phyloP scores from a whole-genome alignment of 2,888 invertebrate species.

The Cantharis nigra region DNA sequence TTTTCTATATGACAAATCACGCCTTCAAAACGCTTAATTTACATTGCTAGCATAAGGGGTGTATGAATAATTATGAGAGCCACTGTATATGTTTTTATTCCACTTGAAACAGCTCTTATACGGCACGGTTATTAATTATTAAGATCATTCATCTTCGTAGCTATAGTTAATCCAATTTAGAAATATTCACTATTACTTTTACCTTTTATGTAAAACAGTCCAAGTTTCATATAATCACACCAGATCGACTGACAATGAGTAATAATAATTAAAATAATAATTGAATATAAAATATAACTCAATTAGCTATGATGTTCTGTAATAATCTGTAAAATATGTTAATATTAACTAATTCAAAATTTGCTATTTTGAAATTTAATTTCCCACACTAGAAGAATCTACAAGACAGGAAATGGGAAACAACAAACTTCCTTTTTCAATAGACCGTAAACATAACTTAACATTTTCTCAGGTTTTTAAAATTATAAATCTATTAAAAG shows the following conservation, averaged over 20 bases:
- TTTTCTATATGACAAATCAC: too few relatives aligned
- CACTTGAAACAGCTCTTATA: neutral
- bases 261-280: neutral
- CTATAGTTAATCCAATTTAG: neutral
- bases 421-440: slow-evolving; percentile 26
- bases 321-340: neutral
- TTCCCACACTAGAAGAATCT: slow-evolving; percentile 18
- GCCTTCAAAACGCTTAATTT: too few relatives aligned
- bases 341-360: neutral
- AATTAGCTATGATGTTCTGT: neutral
- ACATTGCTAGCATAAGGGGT: too few relatives aligned
- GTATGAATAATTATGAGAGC: too few relatives aligned
- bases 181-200: neutral
- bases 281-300: neutral
- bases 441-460: slow-evolving; percentile 19
- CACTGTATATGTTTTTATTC: too few relatives aligned
- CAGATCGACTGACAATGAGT: neutral
- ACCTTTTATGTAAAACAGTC: neutral
- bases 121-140: neutral
- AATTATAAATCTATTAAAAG: neutral
- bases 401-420: slow-evolving; percentile 17
- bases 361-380: slow-evolving; percentile 7
- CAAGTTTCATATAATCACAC: neutral
- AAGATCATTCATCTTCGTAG: neutral
- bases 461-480: slow-evolving; percentile 1